These are phyloP conservation scores for Takifugu flavidus DNA, from an alignment of 2,113 vertebrate genomes.

Conservation along the genomic window DNA sequence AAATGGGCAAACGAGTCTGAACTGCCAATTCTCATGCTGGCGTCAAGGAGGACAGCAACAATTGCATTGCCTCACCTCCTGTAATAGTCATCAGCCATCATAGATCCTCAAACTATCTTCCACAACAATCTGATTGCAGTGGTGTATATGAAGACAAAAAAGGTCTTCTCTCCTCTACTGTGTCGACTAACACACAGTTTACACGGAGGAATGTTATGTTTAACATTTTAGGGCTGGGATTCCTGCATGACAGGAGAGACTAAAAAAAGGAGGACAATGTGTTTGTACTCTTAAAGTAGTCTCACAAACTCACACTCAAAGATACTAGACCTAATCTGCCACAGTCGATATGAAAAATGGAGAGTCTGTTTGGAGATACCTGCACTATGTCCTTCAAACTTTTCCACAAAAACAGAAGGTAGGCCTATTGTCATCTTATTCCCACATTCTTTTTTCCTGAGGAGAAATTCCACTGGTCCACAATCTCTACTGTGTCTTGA, in stretches of 20 bases:
- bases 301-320: constrained; percentile 23
- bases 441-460: constrained; percentile 78
- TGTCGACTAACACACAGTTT: not conserved
- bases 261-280: not conserved
- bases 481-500: not conserved
- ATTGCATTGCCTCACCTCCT: not conserved
- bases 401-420: constrained; percentile 1
- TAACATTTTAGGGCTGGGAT: not conserved
- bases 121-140: not conserved
- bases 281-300: not conserved
- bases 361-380: not conserved
- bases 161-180: not conserved
- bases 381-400: not conserved
- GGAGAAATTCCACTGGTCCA: not conserved
- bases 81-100: not conserved
- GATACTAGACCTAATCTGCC: constrained; percentile 4
- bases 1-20: constrained; percentile 53
- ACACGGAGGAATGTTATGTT: not conserved
- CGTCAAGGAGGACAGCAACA: not conserved
- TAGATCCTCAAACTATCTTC: not conserved
- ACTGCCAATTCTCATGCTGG: constrained; percentile 12
- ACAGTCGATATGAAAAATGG: constrained; percentile 1
- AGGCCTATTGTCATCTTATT: constrained; percentile 49
- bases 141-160: not conserved
- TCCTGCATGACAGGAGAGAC: not conserved